Evolutionary conservation across 1,140 invertebrate species (phyloP), one percentile per base, ranked within the genome.

Genomic region (Nilaparvata lugens): DNA sequence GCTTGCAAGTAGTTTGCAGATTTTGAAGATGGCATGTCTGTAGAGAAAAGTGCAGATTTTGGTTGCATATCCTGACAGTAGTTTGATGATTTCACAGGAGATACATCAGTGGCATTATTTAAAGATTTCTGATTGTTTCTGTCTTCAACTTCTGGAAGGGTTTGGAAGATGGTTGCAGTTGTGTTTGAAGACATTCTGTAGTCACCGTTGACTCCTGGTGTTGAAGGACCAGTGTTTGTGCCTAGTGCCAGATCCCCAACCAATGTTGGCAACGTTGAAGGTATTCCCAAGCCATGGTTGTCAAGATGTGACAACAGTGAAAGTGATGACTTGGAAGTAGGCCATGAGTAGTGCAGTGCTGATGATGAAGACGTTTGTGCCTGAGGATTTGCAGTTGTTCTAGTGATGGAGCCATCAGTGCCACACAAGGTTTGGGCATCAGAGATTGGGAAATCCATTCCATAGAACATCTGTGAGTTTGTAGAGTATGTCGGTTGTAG

Each of bases 191-290:
- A 35, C 9, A 11, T 9, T 35, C 9, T 35, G 31, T 4, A 35
- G 31, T 11, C 31, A 9, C 31, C 5, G 18, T 48, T 16, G 2
- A 16, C 62, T 13, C 58, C 52, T 19, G 64, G 62, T 52, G 64
- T 58, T n/a, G 60, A 42, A 16, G 58, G 65, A 48, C 57, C 58
- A 6, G 58, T 62, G 57, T 65, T 65, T 9, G 70, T 70, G 24
- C 70, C 70, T 11, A 73, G 61, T 38, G 71, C 71, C 24, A 73
- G 61, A 65, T 73, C 71, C 19, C 71, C 70, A 48, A 72, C 66
- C 19, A 73, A 60, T n/a, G 71, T 72, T 1, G 71, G 71, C 23
- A 72, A 55, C 31, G 71, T 71, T 14, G 69, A 71, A 11, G 71
- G 70, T 16, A 69, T 66, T 24, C 66, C 56, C 51, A 69, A 57